Conservation (phyloP, 2,113 vertebrate species). For the Sceloporus undulatus region DNA sequence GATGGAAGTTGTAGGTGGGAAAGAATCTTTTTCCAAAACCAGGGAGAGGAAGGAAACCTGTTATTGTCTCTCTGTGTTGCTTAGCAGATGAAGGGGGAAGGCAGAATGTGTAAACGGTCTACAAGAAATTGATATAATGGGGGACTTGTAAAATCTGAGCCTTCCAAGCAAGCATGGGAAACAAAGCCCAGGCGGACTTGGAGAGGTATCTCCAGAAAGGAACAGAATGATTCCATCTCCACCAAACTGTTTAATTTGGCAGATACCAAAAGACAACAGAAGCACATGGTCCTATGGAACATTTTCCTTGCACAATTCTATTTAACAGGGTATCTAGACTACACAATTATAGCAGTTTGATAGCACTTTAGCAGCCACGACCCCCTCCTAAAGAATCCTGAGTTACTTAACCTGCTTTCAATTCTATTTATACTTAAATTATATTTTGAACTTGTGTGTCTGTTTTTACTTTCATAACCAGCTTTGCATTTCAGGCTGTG, state of each 20-base stretch:
- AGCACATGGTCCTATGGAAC: slow-evolving; percentile 59
- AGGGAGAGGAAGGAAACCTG: not conserved
- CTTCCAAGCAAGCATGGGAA: not conserved
- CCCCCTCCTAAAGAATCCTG: not conserved
- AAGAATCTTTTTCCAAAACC: not conserved
- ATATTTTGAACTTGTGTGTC: too few relatives aligned
- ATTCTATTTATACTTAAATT: too few relatives aligned
- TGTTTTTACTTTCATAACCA: too few relatives aligned
- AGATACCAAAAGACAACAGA: slow-evolving; percentile 48
- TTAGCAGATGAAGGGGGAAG: not conserved
- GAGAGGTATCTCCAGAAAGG: not conserved
- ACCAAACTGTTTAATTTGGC: slow-evolving; percentile 60
- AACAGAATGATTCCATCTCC: slow-evolving; percentile 29
- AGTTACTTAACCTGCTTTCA: too few relatives aligned
- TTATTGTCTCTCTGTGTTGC: slow-evolving; percentile 17
- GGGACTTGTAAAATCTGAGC: not conserved
- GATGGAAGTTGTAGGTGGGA: not conserved
- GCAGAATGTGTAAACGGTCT: not conserved
- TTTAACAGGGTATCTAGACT: too few relatives aligned
- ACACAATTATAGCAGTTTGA: too few relatives aligned
- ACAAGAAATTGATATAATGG: rapidly evolving
- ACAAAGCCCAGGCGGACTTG: not conserved
- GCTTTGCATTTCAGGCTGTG: too few relatives aligned
- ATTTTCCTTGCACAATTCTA: slow-evolving; percentile 15
- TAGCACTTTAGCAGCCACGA: not conserved